Percentiles rank a stretch among this genome's conserved stretches.
Evolutionary conservation across 2,888 invertebrate species (phyloP).

Genomic region (Alcis repandata): DNA sequence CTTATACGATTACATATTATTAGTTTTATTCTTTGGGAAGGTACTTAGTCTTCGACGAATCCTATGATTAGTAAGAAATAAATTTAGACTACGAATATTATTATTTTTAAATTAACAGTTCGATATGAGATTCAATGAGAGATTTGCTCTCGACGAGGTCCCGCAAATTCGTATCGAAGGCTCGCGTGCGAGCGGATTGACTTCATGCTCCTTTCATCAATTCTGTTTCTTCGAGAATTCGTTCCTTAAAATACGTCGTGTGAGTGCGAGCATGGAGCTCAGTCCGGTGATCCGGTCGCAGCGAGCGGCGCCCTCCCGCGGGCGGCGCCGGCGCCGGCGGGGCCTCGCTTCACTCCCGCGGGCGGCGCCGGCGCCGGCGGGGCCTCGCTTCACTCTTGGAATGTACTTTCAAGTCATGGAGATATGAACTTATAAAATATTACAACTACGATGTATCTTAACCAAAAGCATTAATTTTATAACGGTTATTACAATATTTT

Average conservation of each 20-base stretch:
- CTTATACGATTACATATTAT: slow-evolving; percentile 7
- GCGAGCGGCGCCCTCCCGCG: too few species aligned
- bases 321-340: too few species aligned
- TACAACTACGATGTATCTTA: slow-evolving; percentile 14
- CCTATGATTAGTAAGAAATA: neutral
- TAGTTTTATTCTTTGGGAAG: slow-evolving; percentile 29
- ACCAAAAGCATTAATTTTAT: slow-evolving; percentile 17
- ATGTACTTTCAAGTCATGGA: slow-evolving; percentile 81
- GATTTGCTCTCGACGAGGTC: neutral
- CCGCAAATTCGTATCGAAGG: neutral
- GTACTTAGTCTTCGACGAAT: slow-evolving; percentile 9
- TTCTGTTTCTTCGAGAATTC: too few species aligned
- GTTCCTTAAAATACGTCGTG: too few species aligned
- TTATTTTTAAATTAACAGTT: neutral
- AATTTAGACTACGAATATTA: neutral
- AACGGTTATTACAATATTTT: slow-evolving; percentile 21
- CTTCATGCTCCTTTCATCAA: too few species aligned
- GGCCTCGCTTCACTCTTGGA: slow-evolving; percentile 58
- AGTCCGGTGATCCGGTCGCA: neutral
- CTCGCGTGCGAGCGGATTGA: too few species aligned
- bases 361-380: too few species aligned
- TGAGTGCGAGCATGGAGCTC: neutral
- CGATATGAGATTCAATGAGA: slow-evolving; percentile 11
- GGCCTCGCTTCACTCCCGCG: neutral
- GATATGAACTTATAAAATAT: slow-evolving; percentile 47